These are phyloP conservation scores for Cordilura impudica DNA, from an alignment of 2,888 invertebrate genomes.

Conservation along the genomic window DNA sequence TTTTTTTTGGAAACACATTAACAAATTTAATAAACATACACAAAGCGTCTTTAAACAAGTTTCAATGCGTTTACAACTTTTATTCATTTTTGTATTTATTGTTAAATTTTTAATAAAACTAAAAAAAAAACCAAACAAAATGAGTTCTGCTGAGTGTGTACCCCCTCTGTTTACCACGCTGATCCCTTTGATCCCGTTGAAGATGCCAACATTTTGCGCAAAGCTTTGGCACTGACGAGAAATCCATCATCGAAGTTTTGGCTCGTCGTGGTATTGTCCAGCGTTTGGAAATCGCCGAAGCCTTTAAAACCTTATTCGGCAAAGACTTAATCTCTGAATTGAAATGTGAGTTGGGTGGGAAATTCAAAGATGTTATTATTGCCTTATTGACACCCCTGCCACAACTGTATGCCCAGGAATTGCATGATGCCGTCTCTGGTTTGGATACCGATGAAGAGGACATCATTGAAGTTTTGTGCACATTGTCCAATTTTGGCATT, in stretches of 20 bases:
- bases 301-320: slow-evolving; percentile 95
- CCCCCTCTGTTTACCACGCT: slow-evolving; percentile 91
- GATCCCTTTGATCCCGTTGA: slow-evolving; percentile 91
- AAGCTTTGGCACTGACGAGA: slow-evolving; percentile 95
- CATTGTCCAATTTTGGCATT: slow-evolving; percentile 95
- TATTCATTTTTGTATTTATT: slow-evolving; percentile 47
- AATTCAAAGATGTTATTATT: slow-evolving; percentile 93
- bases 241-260: too few relatives aligned
- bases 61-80: too few relatives aligned
- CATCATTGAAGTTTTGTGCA: slow-evolving; percentile 96
- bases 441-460: slow-evolving; percentile 93
- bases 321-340: slow-evolving; percentile 90
- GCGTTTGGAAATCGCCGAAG: slow-evolving; percentile 93
- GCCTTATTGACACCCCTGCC: slow-evolving; percentile 93
- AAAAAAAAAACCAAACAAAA: slow-evolving; percentile 77
- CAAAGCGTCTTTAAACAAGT: too few relatives aligned
- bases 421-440: slow-evolving; percentile 92
- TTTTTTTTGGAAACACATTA: too few relatives aligned
- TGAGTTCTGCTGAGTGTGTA: slow-evolving; percentile 91
- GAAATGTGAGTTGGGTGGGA: slow-evolving; percentile 92
- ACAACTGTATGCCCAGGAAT: slow-evolving; percentile 93
- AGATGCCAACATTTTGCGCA: slow-evolving; percentile 90
- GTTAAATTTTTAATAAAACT: slow-evolving; percentile 39
- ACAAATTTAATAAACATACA: too few relatives aligned
- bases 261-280: too few relatives aligned